phyloP scores from a whole-genome alignment of 1,140 invertebrate species.

The Cyphomyrmex costatus region DNA sequence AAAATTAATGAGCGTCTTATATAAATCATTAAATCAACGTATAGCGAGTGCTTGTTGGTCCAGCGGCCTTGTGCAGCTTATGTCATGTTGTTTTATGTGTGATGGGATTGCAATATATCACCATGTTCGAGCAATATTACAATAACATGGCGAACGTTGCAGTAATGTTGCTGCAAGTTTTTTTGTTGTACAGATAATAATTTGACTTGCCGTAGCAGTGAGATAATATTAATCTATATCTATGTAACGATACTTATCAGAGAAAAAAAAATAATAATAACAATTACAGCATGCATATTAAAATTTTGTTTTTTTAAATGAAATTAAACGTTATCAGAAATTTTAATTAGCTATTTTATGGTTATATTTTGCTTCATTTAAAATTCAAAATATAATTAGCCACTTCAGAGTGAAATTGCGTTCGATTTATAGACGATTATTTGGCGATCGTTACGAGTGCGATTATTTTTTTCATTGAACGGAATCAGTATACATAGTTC shows the following conservation, averaged over 20 bases:
- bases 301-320: not conserved
- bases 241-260: not conserved
- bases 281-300: not conserved
- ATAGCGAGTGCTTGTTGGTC: no score
- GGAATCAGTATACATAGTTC: not conserved
- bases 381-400: not conserved
- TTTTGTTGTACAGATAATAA: not conserved
- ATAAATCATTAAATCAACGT: no score
- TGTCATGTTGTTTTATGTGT: no score
- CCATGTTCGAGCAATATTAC: no score
- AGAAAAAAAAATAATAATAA: not conserved
- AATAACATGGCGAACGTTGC: no score
- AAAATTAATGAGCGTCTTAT: no score
- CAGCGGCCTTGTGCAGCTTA: no score
- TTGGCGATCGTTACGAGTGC: not conserved
- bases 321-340: not conserved
- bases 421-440: not conserved
- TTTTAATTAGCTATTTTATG: not conserved
- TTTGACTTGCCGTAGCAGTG: not conserved
- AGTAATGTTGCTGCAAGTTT: not conserved
- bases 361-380: not conserved
- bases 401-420: not conserved
- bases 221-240: not conserved
- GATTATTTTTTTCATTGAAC: not conserved
- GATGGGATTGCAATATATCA: no score